These are phyloP conservation scores for Cervus canadensis DNA, from an alignment of 2,113 vertebrate species.

Conservation along the genomic window DNA sequence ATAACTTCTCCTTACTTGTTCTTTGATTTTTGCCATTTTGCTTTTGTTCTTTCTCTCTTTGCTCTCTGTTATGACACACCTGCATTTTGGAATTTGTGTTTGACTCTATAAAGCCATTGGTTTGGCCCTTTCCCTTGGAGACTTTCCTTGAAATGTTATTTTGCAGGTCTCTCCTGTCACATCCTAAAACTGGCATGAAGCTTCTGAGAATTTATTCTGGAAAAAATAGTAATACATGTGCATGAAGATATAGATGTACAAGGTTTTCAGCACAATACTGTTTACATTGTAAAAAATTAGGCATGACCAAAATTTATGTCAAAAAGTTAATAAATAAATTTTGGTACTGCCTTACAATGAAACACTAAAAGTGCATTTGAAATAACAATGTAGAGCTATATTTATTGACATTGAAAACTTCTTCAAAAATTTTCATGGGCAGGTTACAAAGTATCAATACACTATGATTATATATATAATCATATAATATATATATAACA, in stretches of 20 bases:
- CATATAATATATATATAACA: too few species aligned
- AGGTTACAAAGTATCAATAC: too few species aligned
- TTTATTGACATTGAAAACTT: neutral
- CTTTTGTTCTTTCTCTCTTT: neutral
- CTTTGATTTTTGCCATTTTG: conserved; percentile 1
- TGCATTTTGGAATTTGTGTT: conserved; percentile 23
- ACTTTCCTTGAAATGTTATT: neutral
- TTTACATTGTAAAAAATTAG: conserved; percentile 1
- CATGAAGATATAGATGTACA: neutral
- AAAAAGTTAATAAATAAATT: neutral
- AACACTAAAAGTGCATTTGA: neutral
- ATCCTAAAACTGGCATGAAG: neutral
- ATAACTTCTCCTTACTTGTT: neutral
- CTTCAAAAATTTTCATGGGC: neutral
- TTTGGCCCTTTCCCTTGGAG: neutral
- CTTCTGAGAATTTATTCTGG: conserved; percentile 17
- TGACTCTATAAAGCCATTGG: neutral
- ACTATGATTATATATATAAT: too few species aligned
- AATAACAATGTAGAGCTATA: neutral
- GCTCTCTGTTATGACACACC: neutral
- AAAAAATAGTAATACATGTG: neutral
- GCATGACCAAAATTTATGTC: neutral
- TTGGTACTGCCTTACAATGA: neutral
- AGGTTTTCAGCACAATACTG: neutral
- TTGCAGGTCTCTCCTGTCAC: neutral